Conservation (phyloP, 2,797 vertebrate species). For the Darevskia mixta region DNA sequence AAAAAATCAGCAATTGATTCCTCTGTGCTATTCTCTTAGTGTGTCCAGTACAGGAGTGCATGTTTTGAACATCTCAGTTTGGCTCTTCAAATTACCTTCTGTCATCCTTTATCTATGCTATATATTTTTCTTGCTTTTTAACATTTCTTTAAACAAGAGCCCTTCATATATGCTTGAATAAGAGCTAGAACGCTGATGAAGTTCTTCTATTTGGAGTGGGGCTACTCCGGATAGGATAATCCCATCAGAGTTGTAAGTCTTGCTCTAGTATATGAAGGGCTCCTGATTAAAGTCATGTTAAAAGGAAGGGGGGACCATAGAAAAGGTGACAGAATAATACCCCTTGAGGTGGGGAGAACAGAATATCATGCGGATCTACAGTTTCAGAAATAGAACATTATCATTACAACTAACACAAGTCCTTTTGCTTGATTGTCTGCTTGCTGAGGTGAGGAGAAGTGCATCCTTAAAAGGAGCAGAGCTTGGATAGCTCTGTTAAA, state of each 20-base stretch:
- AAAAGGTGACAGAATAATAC: background rate
- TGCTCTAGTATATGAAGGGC: background rate
- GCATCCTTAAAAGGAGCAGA: conserved; percentile 3
- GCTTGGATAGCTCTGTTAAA: conserved; percentile 9
- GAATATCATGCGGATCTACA: conserved; percentile 12
- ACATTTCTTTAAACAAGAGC: background rate
- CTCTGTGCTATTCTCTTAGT: background rate
- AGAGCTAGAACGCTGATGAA: background rate
- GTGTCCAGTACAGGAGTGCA: background rate
- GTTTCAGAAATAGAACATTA: conserved; percentile 15
- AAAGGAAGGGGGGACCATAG: background rate
- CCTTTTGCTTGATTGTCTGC: background rate
- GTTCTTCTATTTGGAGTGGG: background rate
- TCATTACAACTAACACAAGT: background rate
- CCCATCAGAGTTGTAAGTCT: background rate
- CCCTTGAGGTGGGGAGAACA: background rate
- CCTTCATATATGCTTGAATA: conserved; percentile 5
- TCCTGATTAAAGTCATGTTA: background rate
- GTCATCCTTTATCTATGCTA: background rate
- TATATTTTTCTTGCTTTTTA: background rate
- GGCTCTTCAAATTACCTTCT: background rate
- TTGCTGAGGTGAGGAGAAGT: conserved; percentile 20
- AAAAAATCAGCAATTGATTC: background rate
- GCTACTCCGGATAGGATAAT: background rate
- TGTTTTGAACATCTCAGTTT: conserved; percentile 15